A percentile compares a stretch with the other conserved stretches of the same genome.
Conservation (phyloP, 2,888 invertebrate species). For the Chymomyza caudatula region DNA sequence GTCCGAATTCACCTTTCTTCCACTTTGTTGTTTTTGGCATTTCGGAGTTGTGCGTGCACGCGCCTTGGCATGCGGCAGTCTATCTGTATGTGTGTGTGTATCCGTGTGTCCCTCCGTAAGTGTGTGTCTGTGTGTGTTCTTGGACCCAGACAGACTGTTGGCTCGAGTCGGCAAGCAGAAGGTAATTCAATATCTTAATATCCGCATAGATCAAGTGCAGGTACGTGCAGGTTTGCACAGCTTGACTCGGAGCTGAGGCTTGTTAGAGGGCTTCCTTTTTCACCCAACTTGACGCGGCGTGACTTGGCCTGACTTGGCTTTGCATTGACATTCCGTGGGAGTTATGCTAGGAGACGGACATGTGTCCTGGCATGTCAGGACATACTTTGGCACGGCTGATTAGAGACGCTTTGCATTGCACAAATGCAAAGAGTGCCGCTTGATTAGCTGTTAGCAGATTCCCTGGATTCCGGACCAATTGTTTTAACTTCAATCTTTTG, state of each 20-base stretch:
- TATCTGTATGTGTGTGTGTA: neutral
- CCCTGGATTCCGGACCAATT: neutral
- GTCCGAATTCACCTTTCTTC: neutral
- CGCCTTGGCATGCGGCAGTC: neutral
- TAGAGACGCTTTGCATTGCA: conserved; percentile 41
- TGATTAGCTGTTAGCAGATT: conserved; percentile 3
- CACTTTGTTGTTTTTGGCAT: neutral
- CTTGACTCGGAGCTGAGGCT: conserved; percentile 57
- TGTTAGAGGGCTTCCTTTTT: conserved; percentile 48
- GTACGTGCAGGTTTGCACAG: conserved; percentile 69
- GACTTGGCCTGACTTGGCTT: neutral
- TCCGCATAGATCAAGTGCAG: conserved; percentile 70
- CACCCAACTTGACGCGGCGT: neutral
- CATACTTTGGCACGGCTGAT: neutral
- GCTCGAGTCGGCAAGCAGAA: conserved; percentile 24
- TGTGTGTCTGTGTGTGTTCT: neutral
- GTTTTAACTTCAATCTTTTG: neutral
- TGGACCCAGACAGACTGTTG: neutral
- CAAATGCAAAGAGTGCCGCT: conserved; percentile 22
- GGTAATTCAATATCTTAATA: conserved; percentile 69
- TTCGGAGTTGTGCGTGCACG: neutral
- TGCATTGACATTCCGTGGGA: neutral
- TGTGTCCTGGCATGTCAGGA: neutral
- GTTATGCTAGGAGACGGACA: neutral
- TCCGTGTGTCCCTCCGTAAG: too few species aligned